Base-by-base conservation (phyloP, 2,888 invertebrate genomes). In the Xiphydria camelus region DNA sequence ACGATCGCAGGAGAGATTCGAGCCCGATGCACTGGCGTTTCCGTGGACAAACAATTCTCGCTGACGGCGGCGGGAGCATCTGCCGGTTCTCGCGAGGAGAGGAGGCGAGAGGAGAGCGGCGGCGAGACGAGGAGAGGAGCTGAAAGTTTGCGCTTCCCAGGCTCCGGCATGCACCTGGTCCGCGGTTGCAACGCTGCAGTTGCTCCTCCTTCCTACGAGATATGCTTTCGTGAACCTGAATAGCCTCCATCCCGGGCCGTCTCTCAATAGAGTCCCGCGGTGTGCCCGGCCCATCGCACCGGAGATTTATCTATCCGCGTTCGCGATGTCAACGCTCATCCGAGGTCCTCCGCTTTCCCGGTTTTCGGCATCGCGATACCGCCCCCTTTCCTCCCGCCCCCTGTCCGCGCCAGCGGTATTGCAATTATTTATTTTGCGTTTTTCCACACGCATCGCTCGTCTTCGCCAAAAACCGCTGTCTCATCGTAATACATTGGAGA, bases 111-210 rank as follows among this genome's bases (percentile, higher is more conserved):
- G 38, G 41, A 39, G 32, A 26, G 51, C 44, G 51, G 56, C 54
- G 49, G 52, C 59, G 49, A 35, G 36, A 33, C 4, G 39, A 22
- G 32, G 35, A 22, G 41, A 41, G 22, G 38, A 29, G 25, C 36
- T n/a, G n/a, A n/a, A 31, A 25, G 43, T 43, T 43, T 43, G 43
- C 35, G 31, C 43, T 59, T 75, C 74, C 74, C 74, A 75, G 73
- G 74, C 72, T 70, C 68, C 55, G 53, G 57, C 65, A 73, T 71
- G 70, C 74, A 74, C 74, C 74, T 74, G 73, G 74, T 66, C 62
- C 47, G 14, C 18, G 45, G 39, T n/a, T 26, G 14, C 33, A n/a
- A 14, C 14, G 33, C 17, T 51, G 52, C 52, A 55, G 53, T 59
- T 48, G 52, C 59, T 55, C 55, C 55, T 57, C 53, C 55, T 52